Evolutionary conservation across 2,113 vertebrate genomes (phyloP), one percentile per base, ranked within the genome.

Genomic region (Pao palembangensis): DNA sequence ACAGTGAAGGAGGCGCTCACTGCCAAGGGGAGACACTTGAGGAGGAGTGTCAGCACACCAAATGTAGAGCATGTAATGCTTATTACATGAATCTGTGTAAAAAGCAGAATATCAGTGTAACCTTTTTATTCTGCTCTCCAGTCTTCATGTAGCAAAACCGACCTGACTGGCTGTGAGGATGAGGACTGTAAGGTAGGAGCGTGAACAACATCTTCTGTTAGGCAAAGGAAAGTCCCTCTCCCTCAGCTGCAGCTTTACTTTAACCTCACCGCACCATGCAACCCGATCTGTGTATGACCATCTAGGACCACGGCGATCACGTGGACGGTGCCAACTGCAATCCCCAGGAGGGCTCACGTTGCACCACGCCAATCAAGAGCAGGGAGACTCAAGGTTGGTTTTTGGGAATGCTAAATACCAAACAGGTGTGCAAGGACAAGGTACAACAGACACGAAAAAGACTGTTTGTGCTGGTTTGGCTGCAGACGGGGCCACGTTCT

Each of bases 11-110:
- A 99, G 84, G 93, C 93, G 0, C 89, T 96, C 18, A 90, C 94
- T 70, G 88, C 90, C 48, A 98, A 96, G 84, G 91, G 88, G 0
- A 93, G 92, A 85, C 93, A 95, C 80, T 92, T 98, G n/a, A 91
- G 93, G 51, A 92, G 96, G 61, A 98, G 96, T 69, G 89, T 94
- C 79, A 99, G 96, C 88, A 94, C 95, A 8, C 95, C 96, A 0
- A 98, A 95, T 1, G 94, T 99, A 52, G 94, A 95, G 71, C 91
- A 94, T 0, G 94, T 98, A 91, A 93, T 92, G 75, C 64, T 0
- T 19, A 60, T 0, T 19, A 60, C 65, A 63, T 64, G 18, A 41
- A 43, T 51, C 41, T 31, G 12, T 21, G 34, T 11, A 11, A 4
- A 12, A 8, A 38, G 8, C 34, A 38, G 34, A 2, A 38, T 12